These are phyloP conservation scores for Octodonta nipae DNA, from an alignment of 2,888 invertebrate species.

Conservation along the genomic window DNA sequence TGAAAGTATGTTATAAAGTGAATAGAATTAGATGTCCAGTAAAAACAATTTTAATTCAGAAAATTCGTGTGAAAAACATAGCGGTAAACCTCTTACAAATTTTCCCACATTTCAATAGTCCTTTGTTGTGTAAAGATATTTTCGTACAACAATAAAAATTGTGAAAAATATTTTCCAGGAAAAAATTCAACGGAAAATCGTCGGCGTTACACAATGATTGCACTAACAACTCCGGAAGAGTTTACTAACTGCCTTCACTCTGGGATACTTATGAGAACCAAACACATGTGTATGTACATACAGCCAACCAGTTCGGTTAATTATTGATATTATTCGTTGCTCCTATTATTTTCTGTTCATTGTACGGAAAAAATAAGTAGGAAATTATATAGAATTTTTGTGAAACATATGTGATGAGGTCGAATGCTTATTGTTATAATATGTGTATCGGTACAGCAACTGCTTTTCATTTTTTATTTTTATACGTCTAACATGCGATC, in stretches of 20 bases:
- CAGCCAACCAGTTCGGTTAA: constrained; percentile 33
- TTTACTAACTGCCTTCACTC: constrained; percentile 11
- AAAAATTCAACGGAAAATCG: too few species aligned
- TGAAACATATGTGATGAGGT: constrained; percentile 32
- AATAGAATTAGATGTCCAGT: too few species aligned
- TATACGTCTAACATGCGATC: constrained; percentile 23
- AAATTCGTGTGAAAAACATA: too few species aligned
- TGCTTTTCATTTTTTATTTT: constrained; percentile 25
- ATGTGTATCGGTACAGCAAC: constrained; percentile 23
- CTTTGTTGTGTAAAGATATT: too few species aligned
- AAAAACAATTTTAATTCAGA: too few species aligned
- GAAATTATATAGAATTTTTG: constrained; percentile 37
- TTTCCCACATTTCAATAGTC: too few species aligned
- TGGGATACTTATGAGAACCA: constrained; percentile 31
- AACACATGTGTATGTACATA: constrained; percentile 34
- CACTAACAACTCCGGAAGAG: constrained; percentile 17
- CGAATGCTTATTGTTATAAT: constrained; percentile 27
- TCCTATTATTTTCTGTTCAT: constrained; percentile 37
- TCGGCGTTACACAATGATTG: too few species aligned
- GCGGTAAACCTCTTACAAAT: too few species aligned
- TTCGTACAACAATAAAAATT: too few species aligned
- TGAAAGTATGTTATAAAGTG: too few species aligned
- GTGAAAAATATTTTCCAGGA: too few species aligned
- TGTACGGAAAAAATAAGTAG: constrained; percentile 35
- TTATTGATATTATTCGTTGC: constrained; percentile 36